Conservation (phyloP, 2,888 invertebrate species). For the Dryobota labecula region DNA sequence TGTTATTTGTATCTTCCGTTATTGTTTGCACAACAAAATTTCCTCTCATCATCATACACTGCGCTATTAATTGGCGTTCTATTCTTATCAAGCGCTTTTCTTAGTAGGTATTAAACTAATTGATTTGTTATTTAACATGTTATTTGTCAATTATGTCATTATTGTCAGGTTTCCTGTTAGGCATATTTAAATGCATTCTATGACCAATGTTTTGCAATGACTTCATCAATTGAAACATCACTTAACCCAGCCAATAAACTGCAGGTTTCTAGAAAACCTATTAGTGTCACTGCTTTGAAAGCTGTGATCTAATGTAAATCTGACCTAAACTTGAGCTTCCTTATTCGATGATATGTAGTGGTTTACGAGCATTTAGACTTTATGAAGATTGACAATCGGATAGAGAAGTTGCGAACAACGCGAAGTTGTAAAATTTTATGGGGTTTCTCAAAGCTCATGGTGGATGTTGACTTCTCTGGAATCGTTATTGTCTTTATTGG, state of each 20-base stretch:
- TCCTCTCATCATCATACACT: conserved; percentile 29
- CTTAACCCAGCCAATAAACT: conserved; percentile 29
- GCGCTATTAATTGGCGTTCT: conserved; percentile 18
- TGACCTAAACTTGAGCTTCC: conserved; percentile 52
- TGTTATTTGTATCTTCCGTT: conserved; percentile 44
- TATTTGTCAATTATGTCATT: background rate
- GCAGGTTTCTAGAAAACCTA: conserved; percentile 41
- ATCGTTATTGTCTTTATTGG: conserved; percentile 3
- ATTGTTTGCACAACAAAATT: conserved; percentile 49
- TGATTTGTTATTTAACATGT: background rate
- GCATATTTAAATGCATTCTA: conserved; percentile 10
- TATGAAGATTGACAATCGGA: conserved; percentile 58
- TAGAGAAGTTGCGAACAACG: conserved; percentile 52
- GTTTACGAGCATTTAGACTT: conserved; percentile 52
- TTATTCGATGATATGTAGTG: conserved; percentile 41
- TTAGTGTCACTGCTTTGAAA: conserved; percentile 45
- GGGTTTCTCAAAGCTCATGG: conserved; percentile 22
- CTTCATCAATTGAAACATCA: conserved; percentile 24
- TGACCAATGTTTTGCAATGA: conserved; percentile 25
- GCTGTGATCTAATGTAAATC: conserved; percentile 43
- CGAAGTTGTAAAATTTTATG: conserved; percentile 46
- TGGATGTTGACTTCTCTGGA: conserved; percentile 31
- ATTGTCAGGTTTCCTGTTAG: conserved; percentile 3
- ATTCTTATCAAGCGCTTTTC: conserved; percentile 19
- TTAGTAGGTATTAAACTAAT: conserved; percentile 16